These are phyloP conservation scores for Aricia agestis DNA, from an alignment of 1,140 invertebrate species.

Conservation along the genomic window DNA sequence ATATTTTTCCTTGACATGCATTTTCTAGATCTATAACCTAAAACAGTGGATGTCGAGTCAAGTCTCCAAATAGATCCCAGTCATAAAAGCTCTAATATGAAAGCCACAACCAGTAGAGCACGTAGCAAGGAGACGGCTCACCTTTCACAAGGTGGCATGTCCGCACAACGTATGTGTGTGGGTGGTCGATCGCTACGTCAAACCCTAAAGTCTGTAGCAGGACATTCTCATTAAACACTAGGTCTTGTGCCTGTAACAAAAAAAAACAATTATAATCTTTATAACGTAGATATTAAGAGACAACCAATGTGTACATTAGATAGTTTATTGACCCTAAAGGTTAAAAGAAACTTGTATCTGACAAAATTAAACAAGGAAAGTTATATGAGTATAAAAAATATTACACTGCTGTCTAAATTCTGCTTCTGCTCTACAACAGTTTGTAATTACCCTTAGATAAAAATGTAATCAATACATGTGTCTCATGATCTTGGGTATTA, in stretches of 20 bases:
- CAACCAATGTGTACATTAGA: not conserved
- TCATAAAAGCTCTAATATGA: slow-evolving; percentile 7
- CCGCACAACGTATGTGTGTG: slow-evolving; percentile 96
- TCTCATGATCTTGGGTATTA: slow-evolving; percentile 6
- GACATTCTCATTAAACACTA: slow-evolving; percentile 97
- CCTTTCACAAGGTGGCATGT: slow-evolving; percentile 96
- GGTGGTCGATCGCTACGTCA: slow-evolving; percentile 96
- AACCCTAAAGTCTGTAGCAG: slow-evolving; percentile 97
- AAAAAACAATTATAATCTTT: not conserved
- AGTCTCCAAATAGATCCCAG: not conserved
- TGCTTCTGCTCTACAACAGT: not conserved
- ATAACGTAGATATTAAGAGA: no score
- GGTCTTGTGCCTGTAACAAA: slow-evolving; percentile 88
- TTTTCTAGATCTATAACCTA: not conserved
- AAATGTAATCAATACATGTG: slow-evolving; percentile 3
- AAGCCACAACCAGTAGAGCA: slow-evolving; percentile 16
- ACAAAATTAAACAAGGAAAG: not conserved
- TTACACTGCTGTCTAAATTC: not conserved
- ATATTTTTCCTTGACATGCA: not conserved
- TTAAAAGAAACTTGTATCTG: not conserved
- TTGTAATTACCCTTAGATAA: not conserved
- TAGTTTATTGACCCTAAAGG: not conserved
- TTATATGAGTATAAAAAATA: not conserved
- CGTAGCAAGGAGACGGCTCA: slow-evolving; percentile 58
- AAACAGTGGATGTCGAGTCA: not conserved